phyloP scores from a whole-genome alignment of 1,140 invertebrate genomes.

The Oscheius sp. region DNA sequence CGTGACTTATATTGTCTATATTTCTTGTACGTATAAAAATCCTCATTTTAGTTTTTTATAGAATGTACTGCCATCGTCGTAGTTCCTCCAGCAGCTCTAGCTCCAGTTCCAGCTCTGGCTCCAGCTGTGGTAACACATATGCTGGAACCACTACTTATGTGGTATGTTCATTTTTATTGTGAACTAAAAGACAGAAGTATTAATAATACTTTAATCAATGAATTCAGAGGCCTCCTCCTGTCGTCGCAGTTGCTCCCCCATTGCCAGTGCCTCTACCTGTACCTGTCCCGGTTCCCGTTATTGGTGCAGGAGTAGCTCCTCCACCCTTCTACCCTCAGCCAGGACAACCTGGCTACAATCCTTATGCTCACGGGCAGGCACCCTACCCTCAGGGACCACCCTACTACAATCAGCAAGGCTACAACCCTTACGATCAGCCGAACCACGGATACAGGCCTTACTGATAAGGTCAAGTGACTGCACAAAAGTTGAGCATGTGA shows the following conservation, averaged over 20 bases:
- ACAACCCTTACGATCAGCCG: not conserved
- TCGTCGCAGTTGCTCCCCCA: not conserved
- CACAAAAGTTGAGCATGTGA: too few relatives aligned
- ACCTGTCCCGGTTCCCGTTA: not conserved
- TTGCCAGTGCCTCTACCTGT: not conserved
- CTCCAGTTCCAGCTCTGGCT: not conserved
- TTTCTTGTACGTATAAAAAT: too few relatives aligned
- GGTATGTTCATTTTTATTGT: not conserved
- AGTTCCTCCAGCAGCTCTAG: not conserved
- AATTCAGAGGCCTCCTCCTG: not conserved
- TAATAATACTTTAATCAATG: too few relatives aligned
- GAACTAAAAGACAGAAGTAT: not conserved
- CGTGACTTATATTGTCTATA: not conserved
- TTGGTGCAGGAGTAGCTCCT: not conserved
- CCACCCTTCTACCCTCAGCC: not conserved
- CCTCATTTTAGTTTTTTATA: not conserved
- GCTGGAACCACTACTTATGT: not conserved
- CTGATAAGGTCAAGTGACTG: too few relatives aligned
- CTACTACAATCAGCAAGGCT: not conserved
- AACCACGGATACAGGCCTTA: not conserved
- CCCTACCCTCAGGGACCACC: not conserved
- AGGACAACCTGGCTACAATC: not conserved
- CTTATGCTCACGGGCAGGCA: not conserved
- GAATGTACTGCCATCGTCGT: not conserved
- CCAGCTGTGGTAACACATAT: not conserved